Conservation (phyloP, 2,797 vertebrate species). For the Acrossocheilus wenchowensis region DNA sequence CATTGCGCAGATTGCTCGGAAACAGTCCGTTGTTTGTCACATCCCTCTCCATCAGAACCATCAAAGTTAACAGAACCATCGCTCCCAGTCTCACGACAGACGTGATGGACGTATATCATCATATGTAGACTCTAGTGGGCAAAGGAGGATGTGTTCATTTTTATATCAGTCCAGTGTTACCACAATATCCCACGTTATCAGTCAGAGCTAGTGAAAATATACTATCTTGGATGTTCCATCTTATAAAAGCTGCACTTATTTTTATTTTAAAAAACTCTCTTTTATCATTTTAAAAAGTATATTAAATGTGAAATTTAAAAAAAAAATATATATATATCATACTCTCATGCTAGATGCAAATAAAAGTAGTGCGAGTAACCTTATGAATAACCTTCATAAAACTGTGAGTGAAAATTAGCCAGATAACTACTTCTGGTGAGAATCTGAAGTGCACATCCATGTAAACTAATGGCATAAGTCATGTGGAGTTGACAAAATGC, state of each 20-base stretch:
- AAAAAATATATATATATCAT: too few relatives aligned
- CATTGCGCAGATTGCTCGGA: neutral
- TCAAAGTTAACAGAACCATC: neutral
- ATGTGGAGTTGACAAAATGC: neutral
- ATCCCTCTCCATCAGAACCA: constrained; percentile 5
- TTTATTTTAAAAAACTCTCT: too few relatives aligned
- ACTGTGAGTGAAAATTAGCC: neutral
- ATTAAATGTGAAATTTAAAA: neutral
- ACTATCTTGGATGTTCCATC: neutral
- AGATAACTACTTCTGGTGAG: neutral
- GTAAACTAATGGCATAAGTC: neutral
- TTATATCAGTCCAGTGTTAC: neutral
- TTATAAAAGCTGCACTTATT: neutral
- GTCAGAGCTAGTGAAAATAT: neutral
- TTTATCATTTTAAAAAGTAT: neutral
- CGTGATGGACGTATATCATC: constrained; percentile 24
- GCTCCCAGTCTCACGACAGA: constrained; percentile 25
- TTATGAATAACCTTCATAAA: neutral
- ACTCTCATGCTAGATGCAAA: neutral
- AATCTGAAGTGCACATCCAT: neutral
- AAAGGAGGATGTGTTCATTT: neutral
- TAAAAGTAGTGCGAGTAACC: neutral
- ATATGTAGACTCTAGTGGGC: constrained; percentile 15
- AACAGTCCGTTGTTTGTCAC: neutral
- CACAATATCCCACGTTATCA: neutral